Base-by-base conservation (phyloP, 2,113 vertebrate genomes). In the Syngnathus scovelli region DNA sequence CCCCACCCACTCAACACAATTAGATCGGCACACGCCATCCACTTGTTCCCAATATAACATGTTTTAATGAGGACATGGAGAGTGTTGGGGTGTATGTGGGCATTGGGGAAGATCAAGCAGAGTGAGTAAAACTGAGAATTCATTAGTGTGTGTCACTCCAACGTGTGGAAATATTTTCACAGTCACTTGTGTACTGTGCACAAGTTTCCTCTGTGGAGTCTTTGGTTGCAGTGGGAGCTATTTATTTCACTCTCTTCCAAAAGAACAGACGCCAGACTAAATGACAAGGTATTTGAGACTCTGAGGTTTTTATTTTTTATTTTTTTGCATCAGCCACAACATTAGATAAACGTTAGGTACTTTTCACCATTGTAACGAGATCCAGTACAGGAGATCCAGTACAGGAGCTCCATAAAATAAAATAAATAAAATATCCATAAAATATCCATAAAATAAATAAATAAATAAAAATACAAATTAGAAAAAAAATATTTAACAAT, bases 11-110 rank as follows among this genome's bases (percentile, higher is more conserved):
- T 41, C 3, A 13, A 23, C 21, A 55, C 52, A 55, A 19, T 7
- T 9, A 51, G 7, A 51, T 11, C 23, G 9, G 6, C 52, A 54
- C 52, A 54, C 49, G 27, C 9, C 10, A 56, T 18, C 37, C 59
- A 15, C 19, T 43, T 44, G 12, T 44, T 62, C 39, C 39, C 39
- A 62, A 62, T 12, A 43, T n/a, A 67, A 33, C 68, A 55, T 64
- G 46, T 73, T 79, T 80, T 80, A 81, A 79, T 82, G 75, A 81
- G 74, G 71, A 23, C 33, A 67, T 71, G 68, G 74, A 76, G 80
- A 77, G 64, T 52, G 43, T 49, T 64, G 48, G 61, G 55, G 23
- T 23, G 61, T 44, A n/a, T 9, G 33, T 19, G 38, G 23, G 49
- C 7, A 16, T 61, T 54, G 43, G 58, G 39, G 61, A 23, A 65